Conservation (phyloP, 2,797 vertebrate genomes). For the Remorina albescens region DNA sequence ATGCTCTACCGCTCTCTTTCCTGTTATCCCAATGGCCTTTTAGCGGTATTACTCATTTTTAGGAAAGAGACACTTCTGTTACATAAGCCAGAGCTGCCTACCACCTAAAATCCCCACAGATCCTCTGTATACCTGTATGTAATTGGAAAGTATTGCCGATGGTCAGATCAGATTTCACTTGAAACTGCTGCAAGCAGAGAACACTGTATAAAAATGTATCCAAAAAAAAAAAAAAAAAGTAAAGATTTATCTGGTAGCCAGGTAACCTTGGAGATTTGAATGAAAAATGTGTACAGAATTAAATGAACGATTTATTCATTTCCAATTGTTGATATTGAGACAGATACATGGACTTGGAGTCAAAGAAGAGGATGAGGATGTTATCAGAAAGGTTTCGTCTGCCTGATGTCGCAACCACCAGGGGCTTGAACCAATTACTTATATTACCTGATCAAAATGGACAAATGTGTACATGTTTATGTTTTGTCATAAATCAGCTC, state of each 20-base stretch:
- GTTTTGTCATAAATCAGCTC: background rate
- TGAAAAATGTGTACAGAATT: background rate
- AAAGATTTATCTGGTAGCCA: background rate
- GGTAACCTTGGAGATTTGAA: background rate
- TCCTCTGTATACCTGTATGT: slow-evolving; percentile 52
- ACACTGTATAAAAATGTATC: slow-evolving; percentile 1
- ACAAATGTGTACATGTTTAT: background rate
- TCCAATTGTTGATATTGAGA: background rate
- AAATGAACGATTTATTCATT: background rate
- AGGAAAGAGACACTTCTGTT: slow-evolving; percentile 74
- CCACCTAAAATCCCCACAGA: slow-evolving; percentile 56
- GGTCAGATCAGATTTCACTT: slow-evolving; percentile 34
- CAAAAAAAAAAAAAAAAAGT: background rate
- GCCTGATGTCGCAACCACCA: slow-evolving; percentile 6
- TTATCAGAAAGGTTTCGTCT: too few species aligned
- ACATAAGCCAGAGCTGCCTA: slow-evolving; percentile 71
- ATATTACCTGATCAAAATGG: background rate
- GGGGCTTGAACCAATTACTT: background rate
- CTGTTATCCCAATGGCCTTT: slow-evolving; percentile 72
- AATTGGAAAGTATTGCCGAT: slow-evolving; percentile 39
- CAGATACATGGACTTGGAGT: too few species aligned
- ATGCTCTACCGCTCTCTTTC: slow-evolving; percentile 63
- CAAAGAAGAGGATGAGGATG: slow-evolving; percentile 18
- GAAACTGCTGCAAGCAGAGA: background rate
- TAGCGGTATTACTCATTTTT: slow-evolving; percentile 75